Conservation (phyloP, 2,888 invertebrate genomes). For the Oligia fasciuncula region DNA sequence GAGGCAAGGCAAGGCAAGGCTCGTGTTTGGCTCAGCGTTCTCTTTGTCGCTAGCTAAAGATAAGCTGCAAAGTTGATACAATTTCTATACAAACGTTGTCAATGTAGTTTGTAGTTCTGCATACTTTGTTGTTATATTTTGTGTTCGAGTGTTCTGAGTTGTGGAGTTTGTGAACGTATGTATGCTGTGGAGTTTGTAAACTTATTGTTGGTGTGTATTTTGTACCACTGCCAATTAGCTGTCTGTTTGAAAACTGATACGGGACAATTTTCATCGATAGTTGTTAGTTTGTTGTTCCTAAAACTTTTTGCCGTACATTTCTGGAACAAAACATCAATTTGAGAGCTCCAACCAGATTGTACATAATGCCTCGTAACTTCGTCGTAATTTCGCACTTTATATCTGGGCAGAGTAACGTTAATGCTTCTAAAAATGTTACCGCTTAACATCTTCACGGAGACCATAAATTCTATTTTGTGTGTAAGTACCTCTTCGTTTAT, state of each 20-base stretch:
- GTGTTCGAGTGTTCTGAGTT: constrained; percentile 35
- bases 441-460: constrained; percentile 69
- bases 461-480: constrained; percentile 71
- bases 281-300: neutral
- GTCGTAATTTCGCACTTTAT: constrained; percentile 53
- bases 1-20: constrained; percentile 32
- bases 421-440: constrained; percentile 66
- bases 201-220: constrained; percentile 17
- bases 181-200: constrained; percentile 20
- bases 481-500: constrained; percentile 44
- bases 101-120: constrained; percentile 54
- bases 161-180: constrained; percentile 14
- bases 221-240: constrained; percentile 14
- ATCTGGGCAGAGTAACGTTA: constrained; percentile 43
- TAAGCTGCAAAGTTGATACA: constrained; percentile 59
- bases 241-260: neutral
- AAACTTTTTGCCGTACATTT: constrained; percentile 9
- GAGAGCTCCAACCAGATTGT: constrained; percentile 37
- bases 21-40: constrained; percentile 48
- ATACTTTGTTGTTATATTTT: constrained; percentile 46
- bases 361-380: constrained; percentile 44
- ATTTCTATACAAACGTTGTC: constrained; percentile 54
- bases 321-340: constrained; percentile 15
- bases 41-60: constrained; percentile 61
- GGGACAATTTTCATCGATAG: neutral